These are phyloP conservation scores for Idaea straminata DNA, from an alignment of 2,888 invertebrate species.

Conservation along the genomic window DNA sequence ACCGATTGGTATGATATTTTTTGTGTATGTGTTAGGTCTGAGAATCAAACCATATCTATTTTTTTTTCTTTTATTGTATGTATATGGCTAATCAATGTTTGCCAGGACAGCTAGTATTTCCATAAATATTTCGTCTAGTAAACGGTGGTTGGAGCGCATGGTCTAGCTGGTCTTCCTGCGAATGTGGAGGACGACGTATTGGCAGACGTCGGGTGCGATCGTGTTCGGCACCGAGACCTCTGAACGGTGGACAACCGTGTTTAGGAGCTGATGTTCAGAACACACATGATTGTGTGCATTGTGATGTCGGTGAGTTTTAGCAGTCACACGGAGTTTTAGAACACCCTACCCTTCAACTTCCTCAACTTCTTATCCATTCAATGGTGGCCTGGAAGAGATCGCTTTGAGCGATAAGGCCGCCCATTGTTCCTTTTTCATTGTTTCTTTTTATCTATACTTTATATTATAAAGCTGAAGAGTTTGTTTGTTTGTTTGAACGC, in stretches of 20 bases:
- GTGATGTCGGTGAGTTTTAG: conserved; percentile 77
- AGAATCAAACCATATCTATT: too few relatives aligned
- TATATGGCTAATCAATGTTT: too few relatives aligned
- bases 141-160: conserved; percentile 97
- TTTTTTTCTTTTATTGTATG: conserved; percentile 4
- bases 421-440: too few relatives aligned
- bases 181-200: conserved; percentile 85
- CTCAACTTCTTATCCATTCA: too few relatives aligned
- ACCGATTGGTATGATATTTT: too few relatives aligned
- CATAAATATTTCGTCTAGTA: conserved; percentile 73
- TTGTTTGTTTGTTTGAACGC: too few relatives aligned
- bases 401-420: not conserved
- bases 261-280: conserved; percentile 90
- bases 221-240: conserved; percentile 93
- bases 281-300: conserved; percentile 88
- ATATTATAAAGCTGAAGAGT: too few relatives aligned
- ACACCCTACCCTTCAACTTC: too few relatives aligned
- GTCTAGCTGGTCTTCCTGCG: conserved; percentile 93
- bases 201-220: conserved; percentile 91
- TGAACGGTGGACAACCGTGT: conserved; percentile 94
- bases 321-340: too few relatives aligned
- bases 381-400: too few relatives aligned
- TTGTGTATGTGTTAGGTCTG: too few relatives aligned
- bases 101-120: not conserved
- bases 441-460: too few relatives aligned